Base-by-base conservation (phyloP, 2,888 invertebrate genomes). In the Taenaris catops region DNA sequence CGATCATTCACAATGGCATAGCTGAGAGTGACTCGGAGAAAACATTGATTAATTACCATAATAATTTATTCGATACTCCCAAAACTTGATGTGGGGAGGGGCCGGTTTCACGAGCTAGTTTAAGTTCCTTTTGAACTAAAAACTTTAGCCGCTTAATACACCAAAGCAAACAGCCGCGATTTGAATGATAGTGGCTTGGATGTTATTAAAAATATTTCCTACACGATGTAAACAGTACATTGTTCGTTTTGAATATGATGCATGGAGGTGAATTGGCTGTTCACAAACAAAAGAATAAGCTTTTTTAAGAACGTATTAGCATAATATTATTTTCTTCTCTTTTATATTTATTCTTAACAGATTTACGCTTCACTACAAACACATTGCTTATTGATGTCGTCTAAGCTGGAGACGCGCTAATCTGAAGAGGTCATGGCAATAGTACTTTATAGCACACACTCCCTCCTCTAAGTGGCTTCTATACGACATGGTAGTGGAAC, bases 1-100 rank as follows among this genome's bases (percentile, higher is more conserved):
- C 79, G 78, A 81, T 83, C 83, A 80, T 71, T 83, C 79, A 83
- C 83, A 84, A 81, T 80, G 57, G 72, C 57, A 56, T 48, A 57
- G 67, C 66, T 64, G 62, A 56, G 68, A 86, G 79, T 86, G 84
- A 86, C 83, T 84, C 59, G 83, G 74, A 84, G 83, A 84, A 84
- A 84, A 86, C 84, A 78, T 81, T 86, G 86, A 86, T 86, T 86
- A 86, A 86, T 86, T 84, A 84, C 81, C 81, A 84, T 83, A 84
- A 86, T 86, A 79, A 84, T 86, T 86, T 86, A 86, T 86, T 84
- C 86, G 86, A 81, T 86, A 84, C 83, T 75, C 81, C 69, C 73
- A n/a, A 79, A 84, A 81, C 78, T 79, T 74, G 81, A 80, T 78
- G 75, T 57, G 58, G 68, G 75, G 75, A 67, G 76, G 75, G 71